These are phyloP conservation scores for Vireo altiloquus DNA, from an alignment of 2,113 vertebrate species.

Conservation along the genomic window DNA sequence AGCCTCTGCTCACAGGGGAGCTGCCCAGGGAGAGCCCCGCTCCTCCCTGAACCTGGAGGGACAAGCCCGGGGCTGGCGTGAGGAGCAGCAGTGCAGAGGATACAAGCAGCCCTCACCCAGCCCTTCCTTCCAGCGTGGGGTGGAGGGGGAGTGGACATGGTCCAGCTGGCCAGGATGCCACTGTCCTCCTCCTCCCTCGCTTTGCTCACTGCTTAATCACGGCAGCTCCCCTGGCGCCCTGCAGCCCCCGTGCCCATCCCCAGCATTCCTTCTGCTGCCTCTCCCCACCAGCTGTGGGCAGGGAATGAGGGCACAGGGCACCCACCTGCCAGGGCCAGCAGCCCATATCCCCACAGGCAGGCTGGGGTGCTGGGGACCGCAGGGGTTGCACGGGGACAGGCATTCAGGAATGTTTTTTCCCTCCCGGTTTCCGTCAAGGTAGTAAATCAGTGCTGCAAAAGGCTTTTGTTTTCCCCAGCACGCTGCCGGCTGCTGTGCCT, in stretches of 20 bases:
- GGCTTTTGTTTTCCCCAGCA: slow-evolving; percentile 32
- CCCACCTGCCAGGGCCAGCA: rapidly evolving
- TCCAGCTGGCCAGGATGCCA: neutral
- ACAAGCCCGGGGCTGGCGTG: neutral
- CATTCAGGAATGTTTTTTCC: slow-evolving; percentile 33
- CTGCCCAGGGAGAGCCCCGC: neutral
- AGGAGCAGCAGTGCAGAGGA: neutral
- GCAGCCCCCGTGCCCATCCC: neutral
- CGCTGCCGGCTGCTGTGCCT: neutral
- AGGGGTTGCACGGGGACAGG: neutral
- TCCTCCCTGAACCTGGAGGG: rapidly evolving
- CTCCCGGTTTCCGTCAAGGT: slow-evolving; percentile 1
- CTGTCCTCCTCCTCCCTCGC: neutral
- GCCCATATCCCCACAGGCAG: neutral
- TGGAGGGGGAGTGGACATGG: neutral
- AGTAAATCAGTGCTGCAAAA: slow-evolving; percentile 15
- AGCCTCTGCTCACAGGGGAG: neutral
- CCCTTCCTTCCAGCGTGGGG: neutral
- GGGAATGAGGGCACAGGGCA: neutral
- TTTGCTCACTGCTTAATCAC: neutral
- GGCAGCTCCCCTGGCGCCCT: neutral
- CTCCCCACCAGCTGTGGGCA: neutral
- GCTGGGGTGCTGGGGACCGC: neutral
- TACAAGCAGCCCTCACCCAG: neutral
- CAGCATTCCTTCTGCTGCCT: neutral